A percentile compares a stretch with the other conserved stretches of the same genome.
phyloP scores from a whole-genome alignment of 2,113 vertebrate genomes.

The Siniperca knerii region DNA sequence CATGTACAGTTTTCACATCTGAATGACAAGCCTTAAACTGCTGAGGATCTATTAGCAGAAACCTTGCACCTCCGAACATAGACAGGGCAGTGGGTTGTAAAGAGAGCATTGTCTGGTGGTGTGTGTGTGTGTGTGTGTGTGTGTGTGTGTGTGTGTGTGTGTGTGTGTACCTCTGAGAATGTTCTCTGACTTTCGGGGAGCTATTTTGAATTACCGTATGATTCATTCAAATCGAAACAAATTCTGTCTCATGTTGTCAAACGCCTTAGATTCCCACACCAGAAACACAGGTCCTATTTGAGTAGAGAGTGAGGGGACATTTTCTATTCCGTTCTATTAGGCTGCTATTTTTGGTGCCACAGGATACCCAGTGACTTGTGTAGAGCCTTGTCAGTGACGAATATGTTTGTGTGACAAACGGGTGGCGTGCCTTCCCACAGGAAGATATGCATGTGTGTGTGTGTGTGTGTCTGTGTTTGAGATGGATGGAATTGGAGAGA shows the following conservation, averaged over 20 bases:
- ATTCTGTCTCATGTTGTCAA: constrained; percentile 52
- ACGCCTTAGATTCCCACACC: constrained; percentile 52
- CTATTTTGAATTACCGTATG: constrained; percentile 57
- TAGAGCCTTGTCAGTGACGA: constrained; percentile 77
- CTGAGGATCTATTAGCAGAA: not conserved
- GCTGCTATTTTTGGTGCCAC: constrained; percentile 77
- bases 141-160: constrained; percentile 1
- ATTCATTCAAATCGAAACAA: constrained; percentile 74
- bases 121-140: not conserved
- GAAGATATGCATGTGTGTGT: constrained; percentile 36
- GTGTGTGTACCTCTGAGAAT: constrained; percentile 18
- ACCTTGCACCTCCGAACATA: not conserved
- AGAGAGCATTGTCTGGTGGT: constrained; percentile 6
- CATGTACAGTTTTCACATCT: not conserved
- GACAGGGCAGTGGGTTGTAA: constrained; percentile 22
- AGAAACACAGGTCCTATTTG: constrained; percentile 52
- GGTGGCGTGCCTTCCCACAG: constrained; percentile 77
- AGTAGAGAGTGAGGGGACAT: constrained; percentile 55
- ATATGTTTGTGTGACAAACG: constrained; percentile 80
- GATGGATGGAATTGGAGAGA: constrained; percentile 65
- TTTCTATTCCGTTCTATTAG: constrained; percentile 66
- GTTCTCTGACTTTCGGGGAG: constrained; percentile 34
- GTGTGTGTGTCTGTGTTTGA: constrained; percentile 36
- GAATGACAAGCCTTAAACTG: not conserved
- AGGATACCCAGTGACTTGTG: constrained; percentile 76